Evolutionary conservation across 2,888 invertebrate species (phyloP).

Genomic region (Limnephilus marmoratus): DNA sequence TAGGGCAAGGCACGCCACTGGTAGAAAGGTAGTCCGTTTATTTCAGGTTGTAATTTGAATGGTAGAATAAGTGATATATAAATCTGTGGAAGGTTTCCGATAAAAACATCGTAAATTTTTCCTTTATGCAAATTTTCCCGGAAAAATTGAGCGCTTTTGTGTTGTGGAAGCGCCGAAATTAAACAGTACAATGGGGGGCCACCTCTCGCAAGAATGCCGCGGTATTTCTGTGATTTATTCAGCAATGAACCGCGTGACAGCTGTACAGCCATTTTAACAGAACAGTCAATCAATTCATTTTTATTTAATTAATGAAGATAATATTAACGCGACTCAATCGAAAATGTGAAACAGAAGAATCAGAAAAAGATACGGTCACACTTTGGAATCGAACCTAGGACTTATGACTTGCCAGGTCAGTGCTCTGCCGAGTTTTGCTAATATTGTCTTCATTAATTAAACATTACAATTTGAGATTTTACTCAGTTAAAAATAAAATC

Average conservation of each 20-base stretch:
- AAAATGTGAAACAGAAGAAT: no score
- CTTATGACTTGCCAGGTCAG: no score
- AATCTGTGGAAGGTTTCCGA: not conserved
- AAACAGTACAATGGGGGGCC: not conserved
- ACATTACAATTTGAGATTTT: no score
- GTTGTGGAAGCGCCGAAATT: not conserved
- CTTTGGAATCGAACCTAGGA: no score
- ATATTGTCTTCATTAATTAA: no score
- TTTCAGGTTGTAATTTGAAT: not conserved
- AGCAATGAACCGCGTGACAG: not conserved
- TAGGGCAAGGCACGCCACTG: no score
- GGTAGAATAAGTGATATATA: not conserved
- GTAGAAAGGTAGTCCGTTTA: not conserved
- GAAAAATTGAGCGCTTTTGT: not conserved
- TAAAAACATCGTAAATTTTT: not conserved
- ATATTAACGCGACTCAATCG: no score
- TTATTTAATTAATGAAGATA: no score
- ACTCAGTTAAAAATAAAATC: no score
- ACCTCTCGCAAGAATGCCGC: not conserved
- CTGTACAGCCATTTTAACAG: not conserved
- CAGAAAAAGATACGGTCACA: no score
- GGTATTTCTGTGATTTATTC: not conserved
- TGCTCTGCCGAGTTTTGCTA: no score
- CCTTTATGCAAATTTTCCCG: not conserved
- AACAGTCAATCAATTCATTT: not conserved